Evolutionary conservation across 2,797 vertebrate species (phyloP), one percentile per base, ranked within the genome.

Genomic region (Xenentodon cancila): DNA sequence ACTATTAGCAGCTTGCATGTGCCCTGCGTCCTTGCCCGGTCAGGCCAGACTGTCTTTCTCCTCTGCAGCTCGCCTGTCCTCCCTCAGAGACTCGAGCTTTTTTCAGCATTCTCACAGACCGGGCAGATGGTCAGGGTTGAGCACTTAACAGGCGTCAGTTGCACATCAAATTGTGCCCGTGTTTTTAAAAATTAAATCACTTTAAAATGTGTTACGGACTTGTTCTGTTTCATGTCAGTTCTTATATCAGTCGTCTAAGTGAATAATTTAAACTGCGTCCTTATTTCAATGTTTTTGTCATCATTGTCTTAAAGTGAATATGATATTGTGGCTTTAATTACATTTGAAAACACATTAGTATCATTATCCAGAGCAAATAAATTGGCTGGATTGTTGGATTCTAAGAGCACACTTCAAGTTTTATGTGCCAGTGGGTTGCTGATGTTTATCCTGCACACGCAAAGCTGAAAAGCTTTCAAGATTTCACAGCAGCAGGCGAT

Each of bases 111-210:
- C 64, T 68, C 57, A 50, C 74, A 63, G 63, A 25, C 64, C 68
- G 75, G n/a, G 72, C 89, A 90, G 83, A 88, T 86, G 85, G 78
- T 82, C 78, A 87, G 84, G 84, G 86, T 89, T 67, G 74, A 83
- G 62, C 63, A 68, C 80, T 84, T 78, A 53, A 66, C 71, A 64
- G 21, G 56, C 83, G 65, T 68, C 61, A 17, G 34, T 64, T 61
- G 64, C 71, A 80, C 75, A 77, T 89, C 79, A 73, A 53, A 82
- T 56, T 46, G 30, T 20, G 62, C 58, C 63, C 50, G 32, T 22
- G 18, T 71, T 72, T 59, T n/a, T 7, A 71, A 78, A 25, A 78
- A 73, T 21, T 1, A 71, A 79, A 51, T 37, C 51, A 45, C 59
- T 21, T 3, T 50, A 17, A 65, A 67, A 52, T 4, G 5, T 45